Percentiles rank a stretch among this genome's conserved stretches.
Evolutionary conservation across 2,888 invertebrate genomes (phyloP).

Genomic region (Lasius platythorax): DNA sequence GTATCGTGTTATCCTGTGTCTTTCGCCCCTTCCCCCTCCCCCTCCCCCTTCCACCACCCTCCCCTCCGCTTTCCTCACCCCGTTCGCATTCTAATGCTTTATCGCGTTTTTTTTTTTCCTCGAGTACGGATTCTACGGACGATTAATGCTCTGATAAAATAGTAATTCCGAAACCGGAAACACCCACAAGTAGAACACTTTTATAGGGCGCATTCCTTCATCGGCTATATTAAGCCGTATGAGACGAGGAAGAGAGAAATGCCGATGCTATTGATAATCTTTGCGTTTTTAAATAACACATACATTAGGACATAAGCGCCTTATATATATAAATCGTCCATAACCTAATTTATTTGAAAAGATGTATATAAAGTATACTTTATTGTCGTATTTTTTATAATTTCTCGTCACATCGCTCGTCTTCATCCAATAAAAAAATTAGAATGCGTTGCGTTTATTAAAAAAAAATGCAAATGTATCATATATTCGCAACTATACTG

Average conservation of each 20-base stretch:
- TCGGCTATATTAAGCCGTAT: background rate
- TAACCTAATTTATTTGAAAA: background rate
- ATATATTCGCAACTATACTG: background rate
- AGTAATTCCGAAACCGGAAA: background rate
- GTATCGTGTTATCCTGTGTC: background rate
- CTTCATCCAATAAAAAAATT: background rate
- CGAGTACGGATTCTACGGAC: background rate
- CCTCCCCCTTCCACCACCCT: too few species aligned
- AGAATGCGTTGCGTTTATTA: background rate
- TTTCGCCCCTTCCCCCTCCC: background rate
- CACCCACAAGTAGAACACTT: background rate
- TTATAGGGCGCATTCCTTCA: background rate
- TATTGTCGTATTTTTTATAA: background rate
- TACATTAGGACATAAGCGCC: background rate
- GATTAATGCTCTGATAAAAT: background rate
- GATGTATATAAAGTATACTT: background rate
- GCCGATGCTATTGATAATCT: background rate
- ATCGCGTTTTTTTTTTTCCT: slow-evolving; percentile 7
- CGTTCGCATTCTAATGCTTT: slow-evolving; percentile 26
- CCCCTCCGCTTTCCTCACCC: background rate
- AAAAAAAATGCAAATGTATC: background rate
- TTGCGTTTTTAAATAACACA: background rate
- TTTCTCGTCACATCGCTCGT: background rate
- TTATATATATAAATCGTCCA: background rate
- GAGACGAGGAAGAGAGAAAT: background rate